phyloP scores from a whole-genome alignment of 2,113 vertebrate genomes.

The Trochalopteron elliotii region DNA sequence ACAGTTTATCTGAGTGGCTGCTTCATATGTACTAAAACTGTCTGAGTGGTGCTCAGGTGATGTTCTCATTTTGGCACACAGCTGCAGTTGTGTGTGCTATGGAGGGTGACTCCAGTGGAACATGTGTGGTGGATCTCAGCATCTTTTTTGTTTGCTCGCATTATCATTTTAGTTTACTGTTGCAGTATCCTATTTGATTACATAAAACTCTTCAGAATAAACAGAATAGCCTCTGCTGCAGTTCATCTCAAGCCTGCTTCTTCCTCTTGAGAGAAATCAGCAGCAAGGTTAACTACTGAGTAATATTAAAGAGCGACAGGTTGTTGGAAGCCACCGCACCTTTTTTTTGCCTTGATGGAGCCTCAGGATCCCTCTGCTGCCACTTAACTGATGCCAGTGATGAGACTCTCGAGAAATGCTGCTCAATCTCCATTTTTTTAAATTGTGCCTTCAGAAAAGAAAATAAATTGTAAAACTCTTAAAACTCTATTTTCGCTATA shows the following conservation, averaged over 20 bases:
- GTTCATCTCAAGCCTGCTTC: not conserved
- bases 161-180: not conserved
- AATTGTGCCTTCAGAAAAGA: not conserved
- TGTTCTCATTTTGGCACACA: not conserved
- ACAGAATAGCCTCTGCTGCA: not conserved
- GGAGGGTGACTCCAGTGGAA: not conserved
- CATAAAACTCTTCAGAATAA: not conserved
- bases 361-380: not conserved
- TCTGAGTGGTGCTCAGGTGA: not conserved
- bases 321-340: not conserved
- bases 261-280: not conserved
- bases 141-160: not conserved
- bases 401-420: not conserved
- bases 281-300: not conserved
- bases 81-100: not conserved
- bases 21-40: not conserved
- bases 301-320: not conserved
- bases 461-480: not conserved
- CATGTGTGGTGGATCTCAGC: not conserved
- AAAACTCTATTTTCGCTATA: not conserved
- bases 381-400: not conserved
- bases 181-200: not conserved
- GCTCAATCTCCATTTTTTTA: not conserved
- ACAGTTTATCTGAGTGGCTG: not conserved
- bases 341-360: not conserved